A percentile compares a stretch with the other conserved stretches of the same genome.
Evolutionary conservation across 2,888 invertebrate species (phyloP).

Genomic region (Pyrrhia umbra): DNA sequence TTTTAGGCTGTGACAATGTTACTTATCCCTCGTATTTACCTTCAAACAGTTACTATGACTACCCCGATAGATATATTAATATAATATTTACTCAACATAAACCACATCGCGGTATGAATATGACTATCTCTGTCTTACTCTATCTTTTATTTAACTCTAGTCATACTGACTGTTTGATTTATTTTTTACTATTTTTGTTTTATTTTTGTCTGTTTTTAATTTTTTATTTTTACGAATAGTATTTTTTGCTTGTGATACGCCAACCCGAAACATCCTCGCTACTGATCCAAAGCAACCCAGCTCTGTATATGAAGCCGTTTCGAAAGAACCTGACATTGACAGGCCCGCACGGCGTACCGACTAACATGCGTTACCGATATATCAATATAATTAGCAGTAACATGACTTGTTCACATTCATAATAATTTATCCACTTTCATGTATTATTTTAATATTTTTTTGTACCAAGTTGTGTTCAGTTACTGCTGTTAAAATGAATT

Average conservation of each 20-base stretch:
- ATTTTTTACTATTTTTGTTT: conserved; percentile 73
- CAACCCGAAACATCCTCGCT: conserved; percentile 86
- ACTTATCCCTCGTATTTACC: conserved; percentile 86
- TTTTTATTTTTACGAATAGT: conserved; percentile 82
- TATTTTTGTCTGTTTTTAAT: conserved; percentile 74
- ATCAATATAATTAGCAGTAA: conserved; percentile 79
- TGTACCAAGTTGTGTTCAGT: conserved; percentile 81
- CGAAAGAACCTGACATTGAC: conserved; percentile 65
- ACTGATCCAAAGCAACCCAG: conserved; percentile 82
- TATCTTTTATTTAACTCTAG: conserved; percentile 87
- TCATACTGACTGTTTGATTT: conserved; percentile 91
- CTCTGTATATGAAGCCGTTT: conserved; percentile 74
- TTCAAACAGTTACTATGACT: conserved; percentile 89
- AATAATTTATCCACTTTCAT: conserved; percentile 71
- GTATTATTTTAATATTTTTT: conserved; percentile 73
- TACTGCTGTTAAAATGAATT: conserved; percentile 82
- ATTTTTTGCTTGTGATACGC: conserved; percentile 89
- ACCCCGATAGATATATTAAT: conserved; percentile 69
- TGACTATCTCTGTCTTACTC: conserved; percentile 86
- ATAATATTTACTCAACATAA: conserved; percentile 78
- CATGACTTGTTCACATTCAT: conserved; percentile 62
- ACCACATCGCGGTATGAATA: conserved; percentile 87
- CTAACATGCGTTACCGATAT: conserved; percentile 84
- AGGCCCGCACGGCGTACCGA: conserved; percentile 76
- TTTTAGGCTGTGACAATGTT: conserved; percentile 88